These are phyloP conservation scores for Patella ulyssiponensis DNA, from an alignment of 2,888 invertebrate genomes.

Conservation along the genomic window DNA sequence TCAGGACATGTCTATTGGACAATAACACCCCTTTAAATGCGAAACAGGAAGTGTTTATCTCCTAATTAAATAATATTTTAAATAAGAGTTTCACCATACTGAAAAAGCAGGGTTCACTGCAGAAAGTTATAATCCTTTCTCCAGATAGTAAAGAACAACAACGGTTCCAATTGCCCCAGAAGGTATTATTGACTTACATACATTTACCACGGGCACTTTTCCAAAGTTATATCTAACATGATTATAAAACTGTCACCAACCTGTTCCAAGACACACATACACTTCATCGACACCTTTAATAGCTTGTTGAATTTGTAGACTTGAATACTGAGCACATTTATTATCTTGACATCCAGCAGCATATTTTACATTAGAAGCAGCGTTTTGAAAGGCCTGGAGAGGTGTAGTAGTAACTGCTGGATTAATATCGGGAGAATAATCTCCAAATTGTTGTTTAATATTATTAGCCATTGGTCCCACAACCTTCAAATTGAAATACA, in stretches of 20 bases:
- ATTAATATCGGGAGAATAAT: conserved; percentile 56
- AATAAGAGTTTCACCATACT: too few relatives aligned
- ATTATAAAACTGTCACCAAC: conserved; percentile 31
- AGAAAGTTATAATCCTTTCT: too few relatives aligned
- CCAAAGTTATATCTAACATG: too few relatives aligned
- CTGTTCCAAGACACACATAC: conserved; percentile 66
- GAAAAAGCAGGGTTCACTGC: too few relatives aligned
- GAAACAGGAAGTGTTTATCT: too few relatives aligned
- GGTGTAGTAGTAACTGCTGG: conserved; percentile 52
- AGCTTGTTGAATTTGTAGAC: conserved; percentile 41
- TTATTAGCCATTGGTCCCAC: conserved; percentile 69
- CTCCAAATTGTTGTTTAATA: conserved; percentile 57
- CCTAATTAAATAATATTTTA: too few relatives aligned
- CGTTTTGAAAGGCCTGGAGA: conserved; percentile 43
- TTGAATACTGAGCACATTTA: conserved; percentile 50
- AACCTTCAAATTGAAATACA: conserved; percentile 47
- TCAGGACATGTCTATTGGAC: too few relatives aligned
- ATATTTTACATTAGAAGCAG: conserved; percentile 43
- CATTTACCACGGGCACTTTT: too few relatives aligned
- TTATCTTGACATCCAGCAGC: conserved; percentile 57
- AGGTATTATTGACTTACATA: too few relatives aligned
- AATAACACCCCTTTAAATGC: too few relatives aligned
- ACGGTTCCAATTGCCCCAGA: too few relatives aligned
- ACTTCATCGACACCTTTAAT: conserved; percentile 50
- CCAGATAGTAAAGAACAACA: too few relatives aligned